Percentiles rank a stretch among this genome's conserved stretches.
Evolutionary conservation across 2,797 vertebrate genomes (phyloP).

Genomic region (Chelidonichthys spinosus): DNA sequence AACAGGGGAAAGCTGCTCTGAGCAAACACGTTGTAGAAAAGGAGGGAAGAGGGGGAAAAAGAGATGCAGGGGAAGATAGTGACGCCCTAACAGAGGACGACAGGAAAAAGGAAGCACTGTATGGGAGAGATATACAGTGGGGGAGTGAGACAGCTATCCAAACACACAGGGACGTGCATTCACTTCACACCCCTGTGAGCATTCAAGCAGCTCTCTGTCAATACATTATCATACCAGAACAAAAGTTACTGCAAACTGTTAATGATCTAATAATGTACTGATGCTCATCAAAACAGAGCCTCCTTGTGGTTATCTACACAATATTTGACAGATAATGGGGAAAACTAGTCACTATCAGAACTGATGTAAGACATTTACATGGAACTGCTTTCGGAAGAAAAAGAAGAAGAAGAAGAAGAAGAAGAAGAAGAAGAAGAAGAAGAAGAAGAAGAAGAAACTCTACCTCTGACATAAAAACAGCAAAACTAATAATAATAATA

Average conservation of each 20-base stretch:
- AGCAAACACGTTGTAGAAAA: slow-evolving; percentile 50
- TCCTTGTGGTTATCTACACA: neutral
- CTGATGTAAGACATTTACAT: too few species aligned
- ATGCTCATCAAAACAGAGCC: neutral
- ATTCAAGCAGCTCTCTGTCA: slow-evolving; percentile 74
- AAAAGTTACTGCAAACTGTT: slow-evolving; percentile 28
- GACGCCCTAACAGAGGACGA: slow-evolving; percentile 35
- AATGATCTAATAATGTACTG: slow-evolving; percentile 16
- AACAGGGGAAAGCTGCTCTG: slow-evolving; percentile 27
- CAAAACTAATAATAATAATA: too few species aligned
- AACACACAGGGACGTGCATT: slow-evolving; percentile 45
- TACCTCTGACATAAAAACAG: too few species aligned
- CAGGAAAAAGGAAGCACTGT: slow-evolving; percentile 74
- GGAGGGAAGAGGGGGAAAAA: slow-evolving; percentile 44
- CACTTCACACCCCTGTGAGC: slow-evolving; percentile 73
- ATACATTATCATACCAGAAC: slow-evolving; percentile 52
- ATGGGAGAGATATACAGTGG: slow-evolving; percentile 62
- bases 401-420: too few species aligned
- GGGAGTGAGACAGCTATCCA: slow-evolving; percentile 39
- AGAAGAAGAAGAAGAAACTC: too few species aligned
- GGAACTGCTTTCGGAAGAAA: too few species aligned
- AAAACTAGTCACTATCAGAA: neutral
- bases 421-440: too few species aligned
- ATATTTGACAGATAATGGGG: neutral
- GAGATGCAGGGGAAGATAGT: slow-evolving; percentile 22